These are phyloP conservation scores for Griposia aprilina DNA, from an alignment of 2,888 invertebrate species.

Conservation along the genomic window DNA sequence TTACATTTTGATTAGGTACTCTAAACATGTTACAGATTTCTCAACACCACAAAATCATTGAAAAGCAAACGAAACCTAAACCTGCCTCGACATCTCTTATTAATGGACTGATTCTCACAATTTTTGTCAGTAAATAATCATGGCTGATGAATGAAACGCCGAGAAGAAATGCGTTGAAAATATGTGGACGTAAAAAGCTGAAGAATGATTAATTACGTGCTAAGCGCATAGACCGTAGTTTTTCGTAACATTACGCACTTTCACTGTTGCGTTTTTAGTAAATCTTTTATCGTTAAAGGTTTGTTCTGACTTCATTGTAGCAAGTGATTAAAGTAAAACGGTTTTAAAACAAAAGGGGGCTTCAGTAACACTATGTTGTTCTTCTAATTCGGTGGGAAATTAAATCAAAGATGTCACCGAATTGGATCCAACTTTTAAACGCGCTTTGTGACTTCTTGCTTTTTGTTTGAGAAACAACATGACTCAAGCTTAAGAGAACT, in stretches of 20 bases:
- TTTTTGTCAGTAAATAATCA: constrained; percentile 45
- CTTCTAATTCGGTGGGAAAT: background rate
- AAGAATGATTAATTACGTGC: constrained; percentile 61
- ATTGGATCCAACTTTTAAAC: background rate
- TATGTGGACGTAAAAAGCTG: constrained; percentile 54
- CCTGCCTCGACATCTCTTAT: constrained; percentile 27
- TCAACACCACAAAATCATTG: constrained; percentile 4
- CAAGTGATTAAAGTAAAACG: background rate
- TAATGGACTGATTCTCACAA: constrained; percentile 51
- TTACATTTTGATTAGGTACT: constrained; percentile 30
- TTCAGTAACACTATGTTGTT: background rate
- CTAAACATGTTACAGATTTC: constrained; percentile 6
- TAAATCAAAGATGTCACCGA: background rate
- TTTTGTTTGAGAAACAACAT: background rate
- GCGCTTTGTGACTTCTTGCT: background rate
- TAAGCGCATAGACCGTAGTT: constrained; percentile 37
- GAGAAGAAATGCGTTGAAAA: constrained; percentile 42
- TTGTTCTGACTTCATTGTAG: constrained; percentile 28
- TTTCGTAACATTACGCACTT: constrained; percentile 51
- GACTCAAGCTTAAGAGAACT: background rate
- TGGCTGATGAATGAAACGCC: constrained; percentile 42
- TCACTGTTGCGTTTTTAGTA: constrained; percentile 52
- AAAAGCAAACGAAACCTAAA: constrained; percentile 12
- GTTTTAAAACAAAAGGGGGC: background rate
- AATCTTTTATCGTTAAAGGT: constrained; percentile 20